These are phyloP conservation scores for Lynx canadensis DNA, from an alignment of 2,113 vertebrate genomes.

Conservation along the genomic window DNA sequence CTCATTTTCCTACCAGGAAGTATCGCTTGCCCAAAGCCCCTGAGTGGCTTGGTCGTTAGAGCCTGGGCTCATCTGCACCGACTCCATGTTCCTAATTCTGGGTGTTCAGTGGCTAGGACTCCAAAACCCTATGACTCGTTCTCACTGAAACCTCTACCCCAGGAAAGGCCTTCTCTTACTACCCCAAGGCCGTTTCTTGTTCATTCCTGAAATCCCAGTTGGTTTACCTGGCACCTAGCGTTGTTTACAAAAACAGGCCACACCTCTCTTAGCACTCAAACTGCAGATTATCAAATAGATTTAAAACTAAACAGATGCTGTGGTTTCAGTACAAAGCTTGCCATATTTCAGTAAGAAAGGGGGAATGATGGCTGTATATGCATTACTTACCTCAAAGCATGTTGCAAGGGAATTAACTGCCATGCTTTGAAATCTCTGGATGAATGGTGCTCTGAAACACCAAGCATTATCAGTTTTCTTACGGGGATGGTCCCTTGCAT, in stretches of 20 bases:
- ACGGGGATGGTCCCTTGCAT: neutral
- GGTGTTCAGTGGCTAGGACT: neutral
- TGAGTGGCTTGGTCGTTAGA: neutral
- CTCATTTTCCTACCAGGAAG: neutral
- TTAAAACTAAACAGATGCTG: neutral
- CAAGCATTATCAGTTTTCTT: neutral
- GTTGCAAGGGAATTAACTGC: neutral
- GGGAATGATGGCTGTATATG: neutral
- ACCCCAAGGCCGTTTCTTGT: neutral
- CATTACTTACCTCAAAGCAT: slow-evolving; percentile 61
- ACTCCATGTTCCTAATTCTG: neutral
- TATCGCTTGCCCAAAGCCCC: neutral
- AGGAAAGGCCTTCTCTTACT: neutral
- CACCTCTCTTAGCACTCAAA: neutral
- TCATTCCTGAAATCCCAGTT: neutral
- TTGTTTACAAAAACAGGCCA: neutral
- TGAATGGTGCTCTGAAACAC: slow-evolving; percentile 26
- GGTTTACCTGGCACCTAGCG: neutral
- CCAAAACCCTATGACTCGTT: neutral
- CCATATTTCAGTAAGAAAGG: neutral
- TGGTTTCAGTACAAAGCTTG: neutral
- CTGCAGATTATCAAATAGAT: neutral
- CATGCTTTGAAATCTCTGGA: slow-evolving; percentile 47
- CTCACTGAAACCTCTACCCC: neutral
- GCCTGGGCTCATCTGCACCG: neutral